Evolutionary conservation across 2,113 vertebrate species (phyloP).

Genomic region (Colaptes auratus): DNA sequence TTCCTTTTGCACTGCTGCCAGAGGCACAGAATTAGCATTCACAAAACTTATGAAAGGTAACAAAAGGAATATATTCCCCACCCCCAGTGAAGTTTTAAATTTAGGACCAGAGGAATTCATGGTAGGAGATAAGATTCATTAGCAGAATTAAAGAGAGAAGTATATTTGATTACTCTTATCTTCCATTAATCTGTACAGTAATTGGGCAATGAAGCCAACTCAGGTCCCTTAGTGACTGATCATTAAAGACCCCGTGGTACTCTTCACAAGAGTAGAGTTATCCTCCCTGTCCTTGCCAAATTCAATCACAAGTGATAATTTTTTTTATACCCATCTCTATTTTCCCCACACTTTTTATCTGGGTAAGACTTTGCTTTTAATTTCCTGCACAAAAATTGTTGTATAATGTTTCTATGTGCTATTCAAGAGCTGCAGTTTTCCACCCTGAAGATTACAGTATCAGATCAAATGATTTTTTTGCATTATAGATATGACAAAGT

Average conservation of each 20-base stretch:
- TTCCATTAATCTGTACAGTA: conserved; percentile 1
- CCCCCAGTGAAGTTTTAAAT: not conserved
- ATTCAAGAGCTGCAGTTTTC: not conserved
- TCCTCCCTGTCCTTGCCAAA: conserved; percentile 15
- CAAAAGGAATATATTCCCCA: not conserved
- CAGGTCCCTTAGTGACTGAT: not conserved
- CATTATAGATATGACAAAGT: not conserved
- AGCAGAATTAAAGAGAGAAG: not conserved
- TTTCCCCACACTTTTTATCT: conserved; percentile 42
- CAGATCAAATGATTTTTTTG: conserved; percentile 16
- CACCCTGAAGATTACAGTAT: not conserved
- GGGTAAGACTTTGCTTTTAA: conserved; percentile 29
- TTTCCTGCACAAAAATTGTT: conserved; percentile 11
- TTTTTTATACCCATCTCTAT: conserved; percentile 7
- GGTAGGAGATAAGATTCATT: not conserved
- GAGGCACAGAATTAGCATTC: conserved; percentile 55
- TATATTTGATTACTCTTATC: conserved; percentile 8
- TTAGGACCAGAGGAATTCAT: not conserved
- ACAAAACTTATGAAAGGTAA: conserved; percentile 34
- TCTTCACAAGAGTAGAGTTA: not conserved
- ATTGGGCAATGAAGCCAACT: not conserved
- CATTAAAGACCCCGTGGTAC: not conserved
- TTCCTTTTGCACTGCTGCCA: conserved; percentile 50
- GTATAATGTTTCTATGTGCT: not conserved
- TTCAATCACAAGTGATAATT: conserved; percentile 33